Percentiles rank a stretch among this genome's conserved stretches.
phyloP scores from a whole-genome alignment of 1,140 invertebrate genomes.

The Varroa destructor region DNA sequence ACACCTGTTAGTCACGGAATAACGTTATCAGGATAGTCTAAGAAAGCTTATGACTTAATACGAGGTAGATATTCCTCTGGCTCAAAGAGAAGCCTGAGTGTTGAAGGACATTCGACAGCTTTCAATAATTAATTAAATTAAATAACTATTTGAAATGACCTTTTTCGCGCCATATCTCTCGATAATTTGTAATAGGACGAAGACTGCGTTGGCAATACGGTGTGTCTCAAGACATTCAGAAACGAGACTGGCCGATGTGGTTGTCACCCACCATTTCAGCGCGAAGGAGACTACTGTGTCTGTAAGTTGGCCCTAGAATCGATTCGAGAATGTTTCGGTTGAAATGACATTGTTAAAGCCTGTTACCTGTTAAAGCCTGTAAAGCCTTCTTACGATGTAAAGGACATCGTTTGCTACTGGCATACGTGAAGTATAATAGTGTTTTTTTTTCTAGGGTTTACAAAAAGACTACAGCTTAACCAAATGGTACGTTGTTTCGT shows the following conservation, averaged over 20 bases:
- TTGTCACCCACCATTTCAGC: slow-evolving; percentile 35
- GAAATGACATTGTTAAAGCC: neutral
- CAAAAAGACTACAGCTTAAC: too few species aligned
- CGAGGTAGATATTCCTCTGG: too few species aligned
- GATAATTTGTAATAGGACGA: slow-evolving; percentile 30
- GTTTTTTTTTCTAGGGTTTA: too few species aligned
- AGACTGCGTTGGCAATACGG: slow-evolving; percentile 36
- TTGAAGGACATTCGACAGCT: neutral
- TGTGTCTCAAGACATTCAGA: slow-evolving; percentile 35
- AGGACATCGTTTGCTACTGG: neutral
- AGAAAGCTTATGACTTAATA: too few species aligned
- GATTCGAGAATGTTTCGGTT: neutral
- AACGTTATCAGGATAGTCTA: too few species aligned
- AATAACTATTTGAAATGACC: too few species aligned
- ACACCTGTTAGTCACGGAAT: too few species aligned
- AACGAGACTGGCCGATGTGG: slow-evolving; percentile 35
- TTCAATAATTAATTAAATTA: too few species aligned
- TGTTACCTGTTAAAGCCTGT: neutral
- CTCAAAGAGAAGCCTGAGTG: too few species aligned
- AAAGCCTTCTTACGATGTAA: too few species aligned
- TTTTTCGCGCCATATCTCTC: neutral
- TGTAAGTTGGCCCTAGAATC: slow-evolving; percentile 33
- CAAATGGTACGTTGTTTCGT: slow-evolving; percentile 1
- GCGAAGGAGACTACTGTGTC: slow-evolving; percentile 38
- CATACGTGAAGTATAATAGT: neutral